These are phyloP conservation scores for Lycophotia porphyrea DNA, from an alignment of 2,888 invertebrate species.

Conservation along the genomic window DNA sequence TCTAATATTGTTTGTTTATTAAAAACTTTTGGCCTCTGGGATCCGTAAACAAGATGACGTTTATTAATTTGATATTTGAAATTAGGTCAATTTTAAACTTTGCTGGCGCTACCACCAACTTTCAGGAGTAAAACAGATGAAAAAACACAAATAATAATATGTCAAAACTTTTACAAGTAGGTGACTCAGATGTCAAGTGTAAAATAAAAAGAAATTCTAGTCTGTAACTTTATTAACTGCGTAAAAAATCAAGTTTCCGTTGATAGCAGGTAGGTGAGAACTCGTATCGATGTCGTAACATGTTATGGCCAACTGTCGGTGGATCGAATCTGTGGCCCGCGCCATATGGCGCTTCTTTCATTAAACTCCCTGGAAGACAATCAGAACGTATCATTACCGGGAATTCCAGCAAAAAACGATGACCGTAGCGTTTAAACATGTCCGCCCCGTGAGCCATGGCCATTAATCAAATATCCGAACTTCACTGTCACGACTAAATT, in stretches of 20 bases:
- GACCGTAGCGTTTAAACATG: conserved; percentile 86
- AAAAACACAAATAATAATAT: conserved; percentile 62
- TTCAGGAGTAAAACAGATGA: conserved; percentile 42
- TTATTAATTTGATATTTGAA: conserved; percentile 50
- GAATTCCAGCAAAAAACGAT: conserved; percentile 84
- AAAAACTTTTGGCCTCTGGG: conserved; percentile 36
- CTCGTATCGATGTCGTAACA: conserved; percentile 60
- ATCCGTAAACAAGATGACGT: conserved; percentile 50
- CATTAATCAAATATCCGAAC: conserved; percentile 89
- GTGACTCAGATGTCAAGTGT: conserved; percentile 60
- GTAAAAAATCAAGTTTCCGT: conserved; percentile 54
- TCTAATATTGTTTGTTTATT: conserved; percentile 53
- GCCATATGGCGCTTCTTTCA: conserved; percentile 85
- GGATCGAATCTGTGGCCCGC: conserved; percentile 80
- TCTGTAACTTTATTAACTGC: conserved; percentile 30
- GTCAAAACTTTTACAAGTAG: conserved; percentile 55
- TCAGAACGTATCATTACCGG: conserved; percentile 88
- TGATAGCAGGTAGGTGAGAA: conserved; percentile 63
- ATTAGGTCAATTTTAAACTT: conserved; percentile 58
- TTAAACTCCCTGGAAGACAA: conserved; percentile 82
- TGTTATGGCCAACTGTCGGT: conserved; percentile 76
- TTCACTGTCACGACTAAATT: conserved; percentile 86
- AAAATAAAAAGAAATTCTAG: conserved; percentile 45
- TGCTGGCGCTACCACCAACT: conserved; percentile 30
- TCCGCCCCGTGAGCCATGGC: conserved; percentile 84